Base-by-base conservation (phyloP, 2,797 vertebrate genomes). In the Tenualosa ilisha region DNA sequence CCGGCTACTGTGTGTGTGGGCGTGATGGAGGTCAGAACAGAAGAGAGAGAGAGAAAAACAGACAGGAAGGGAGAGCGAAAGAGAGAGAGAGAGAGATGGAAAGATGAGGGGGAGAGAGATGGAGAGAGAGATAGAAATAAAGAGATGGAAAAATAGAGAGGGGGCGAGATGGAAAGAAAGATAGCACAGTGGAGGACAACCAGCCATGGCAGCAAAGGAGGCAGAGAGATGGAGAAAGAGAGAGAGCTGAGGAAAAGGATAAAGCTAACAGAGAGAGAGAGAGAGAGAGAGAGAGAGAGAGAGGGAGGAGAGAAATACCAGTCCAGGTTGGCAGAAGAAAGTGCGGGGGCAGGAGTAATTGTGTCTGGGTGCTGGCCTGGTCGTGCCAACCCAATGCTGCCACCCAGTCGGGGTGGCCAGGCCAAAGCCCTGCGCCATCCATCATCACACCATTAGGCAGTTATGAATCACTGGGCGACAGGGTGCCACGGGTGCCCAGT, bases 401-500 rank as follows among this genome's bases (percentile, higher is more conserved):
- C 24, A 65, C 63, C 63, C 63, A 26, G 63, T 11, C 11, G 9
- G 24, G 63, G 63, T 65, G 63, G 24, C 24, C 63, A 13, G 63
- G 24, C 63, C 63, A 26, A 13, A 31, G 63, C 63, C 63, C 63
- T 0, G 26, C 3, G 63, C 63, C 63, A 65, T 65, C 24, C 63
- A 65, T 65, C 63, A 65, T 31, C 8, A 24, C 63, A 65, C 63
- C 63, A 65, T 65, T 65, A 65, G n/a, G 24, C 63, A 31, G 24
- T 31, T 65, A 65, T 65, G 63, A 65, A 65, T 65, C 63, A 65
- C 63, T 46, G 63, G 24, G 63, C 24, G 63, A 26, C 63, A 65
- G 24, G 24, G 63, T 31, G 63, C 63, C 24, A 65, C 63, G 24
- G 63, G 24, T 65, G 63, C 63, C 63, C 63, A 65, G 63, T 65